Conservation (phyloP, 2,113 vertebrate species). For the Pelvicachromis taeniatus region DNA sequence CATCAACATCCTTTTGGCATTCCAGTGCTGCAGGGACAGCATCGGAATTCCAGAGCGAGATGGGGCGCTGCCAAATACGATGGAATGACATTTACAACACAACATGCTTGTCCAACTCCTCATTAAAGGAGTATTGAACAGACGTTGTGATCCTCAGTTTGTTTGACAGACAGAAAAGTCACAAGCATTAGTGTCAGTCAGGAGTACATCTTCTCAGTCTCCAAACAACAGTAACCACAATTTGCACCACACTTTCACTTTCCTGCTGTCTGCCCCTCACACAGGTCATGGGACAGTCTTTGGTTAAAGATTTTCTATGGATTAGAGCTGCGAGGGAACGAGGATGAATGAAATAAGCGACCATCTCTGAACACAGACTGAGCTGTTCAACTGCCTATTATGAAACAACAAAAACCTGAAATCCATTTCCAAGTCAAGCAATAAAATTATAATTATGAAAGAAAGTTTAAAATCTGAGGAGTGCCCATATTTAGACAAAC, state of each 20-base stretch:
- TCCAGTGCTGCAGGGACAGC: not conserved
- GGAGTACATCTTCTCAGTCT: not conserved
- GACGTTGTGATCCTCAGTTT: not conserved
- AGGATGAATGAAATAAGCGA: not conserved
- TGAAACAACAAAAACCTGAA: not conserved
- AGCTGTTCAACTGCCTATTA: not conserved
- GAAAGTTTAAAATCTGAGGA: not conserved
- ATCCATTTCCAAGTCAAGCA: not conserved
- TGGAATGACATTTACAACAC: constrained; percentile 51
- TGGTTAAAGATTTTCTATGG: not conserved
- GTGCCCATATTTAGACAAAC: not conserved
- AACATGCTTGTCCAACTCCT: constrained; percentile 11
- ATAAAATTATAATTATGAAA: not conserved
- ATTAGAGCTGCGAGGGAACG: not conserved
- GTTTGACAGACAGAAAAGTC: constrained; percentile 1
- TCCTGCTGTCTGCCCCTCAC: not conserved
- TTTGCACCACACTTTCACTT: not conserved
- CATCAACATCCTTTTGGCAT: not conserved
- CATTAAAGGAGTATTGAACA: constrained; percentile 8
- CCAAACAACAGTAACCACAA: not conserved
- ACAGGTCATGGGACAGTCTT: constrained; percentile 13
- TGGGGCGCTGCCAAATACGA: not conserved
- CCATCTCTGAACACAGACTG: not conserved
- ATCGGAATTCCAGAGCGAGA: constrained; percentile 19
- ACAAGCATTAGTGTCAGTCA: constrained; percentile 10